Percentiles rank a stretch among this genome's conserved stretches.
Conservation (phyloP, 2,797 vertebrate species). For the Tapera naevia region DNA sequence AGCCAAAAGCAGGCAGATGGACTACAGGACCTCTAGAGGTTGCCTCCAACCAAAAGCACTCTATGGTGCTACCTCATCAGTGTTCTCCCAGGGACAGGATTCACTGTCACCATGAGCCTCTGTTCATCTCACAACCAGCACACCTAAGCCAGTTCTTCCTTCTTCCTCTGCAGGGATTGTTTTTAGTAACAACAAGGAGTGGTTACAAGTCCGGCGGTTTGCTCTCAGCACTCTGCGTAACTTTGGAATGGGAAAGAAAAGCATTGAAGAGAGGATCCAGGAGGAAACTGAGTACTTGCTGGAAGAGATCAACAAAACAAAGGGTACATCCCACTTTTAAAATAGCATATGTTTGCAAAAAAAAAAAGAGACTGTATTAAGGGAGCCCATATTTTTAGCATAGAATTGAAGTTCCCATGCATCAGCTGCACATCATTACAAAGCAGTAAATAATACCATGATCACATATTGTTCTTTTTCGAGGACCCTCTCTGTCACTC, state of each 20-base stretch:
- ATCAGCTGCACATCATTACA: neutral
- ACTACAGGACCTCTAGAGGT: neutral
- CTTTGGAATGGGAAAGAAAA: conserved; percentile 70
- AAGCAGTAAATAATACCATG: neutral
- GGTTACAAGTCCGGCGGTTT: conserved; percentile 48
- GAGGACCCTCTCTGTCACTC: neutral
- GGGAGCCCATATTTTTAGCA: neutral
- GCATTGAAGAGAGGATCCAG: conserved; percentile 56
- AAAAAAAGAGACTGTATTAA: neutral
- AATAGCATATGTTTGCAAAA: neutral
- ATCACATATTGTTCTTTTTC: neutral
- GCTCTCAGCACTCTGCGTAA: conserved; percentile 39
- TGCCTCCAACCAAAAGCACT: neutral
- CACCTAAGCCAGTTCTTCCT: neutral
- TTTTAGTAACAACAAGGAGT: conserved; percentile 31
- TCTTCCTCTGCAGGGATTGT: neutral
- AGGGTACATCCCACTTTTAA: neutral
- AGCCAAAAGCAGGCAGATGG: neutral
- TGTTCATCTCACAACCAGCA: neutral
- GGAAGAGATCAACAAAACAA: conserved; percentile 52
- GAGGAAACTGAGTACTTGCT: conserved; percentile 54
- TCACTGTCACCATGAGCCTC: neutral
- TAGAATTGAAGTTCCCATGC: neutral
- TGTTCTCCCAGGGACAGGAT: neutral
- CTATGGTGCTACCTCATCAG: neutral